phyloP scores from a whole-genome alignment of 2,797 vertebrate genomes.

The Neostethus bicornis region DNA sequence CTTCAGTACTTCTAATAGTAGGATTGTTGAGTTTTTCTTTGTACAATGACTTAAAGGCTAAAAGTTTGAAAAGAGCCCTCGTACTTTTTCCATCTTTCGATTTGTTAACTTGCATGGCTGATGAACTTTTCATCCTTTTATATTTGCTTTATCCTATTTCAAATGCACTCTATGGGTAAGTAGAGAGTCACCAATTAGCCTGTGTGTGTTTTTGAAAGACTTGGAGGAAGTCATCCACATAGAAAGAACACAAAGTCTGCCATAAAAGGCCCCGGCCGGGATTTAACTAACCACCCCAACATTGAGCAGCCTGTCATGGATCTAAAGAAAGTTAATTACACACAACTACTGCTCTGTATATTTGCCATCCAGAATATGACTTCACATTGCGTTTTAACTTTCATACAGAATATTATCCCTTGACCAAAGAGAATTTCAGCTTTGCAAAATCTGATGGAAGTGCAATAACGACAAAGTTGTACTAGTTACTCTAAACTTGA shows the following conservation, averaged over 20 bases:
- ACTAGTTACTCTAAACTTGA: too few species aligned
- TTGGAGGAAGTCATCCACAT: not conserved
- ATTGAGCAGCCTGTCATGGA: not conserved
- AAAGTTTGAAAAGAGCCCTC: not conserved
- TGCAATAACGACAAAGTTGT: too few species aligned
- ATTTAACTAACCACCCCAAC: not conserved
- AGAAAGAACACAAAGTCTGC: not conserved
- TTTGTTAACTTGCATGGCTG: too few species aligned
- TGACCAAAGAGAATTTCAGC: too few species aligned
- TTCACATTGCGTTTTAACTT: not conserved
- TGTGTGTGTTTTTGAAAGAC: not conserved
- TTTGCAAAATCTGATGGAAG: not conserved
- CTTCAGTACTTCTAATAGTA: too few species aligned
- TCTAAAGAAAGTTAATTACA: not conserved
- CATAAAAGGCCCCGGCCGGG: not conserved
- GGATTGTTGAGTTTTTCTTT: too few species aligned
- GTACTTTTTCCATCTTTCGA: not conserved
- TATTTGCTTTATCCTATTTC: not conserved
- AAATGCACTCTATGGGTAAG: not conserved
- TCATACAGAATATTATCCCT: too few species aligned
- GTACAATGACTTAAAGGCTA: not conserved
- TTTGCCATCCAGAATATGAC: not conserved
- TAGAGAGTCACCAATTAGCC: not conserved
- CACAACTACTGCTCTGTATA: not conserved
- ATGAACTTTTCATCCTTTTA: not conserved